Evolutionary conservation across 1,140 invertebrate species (phyloP).

Genomic region (Lamellibrachia luymesi): DNA sequence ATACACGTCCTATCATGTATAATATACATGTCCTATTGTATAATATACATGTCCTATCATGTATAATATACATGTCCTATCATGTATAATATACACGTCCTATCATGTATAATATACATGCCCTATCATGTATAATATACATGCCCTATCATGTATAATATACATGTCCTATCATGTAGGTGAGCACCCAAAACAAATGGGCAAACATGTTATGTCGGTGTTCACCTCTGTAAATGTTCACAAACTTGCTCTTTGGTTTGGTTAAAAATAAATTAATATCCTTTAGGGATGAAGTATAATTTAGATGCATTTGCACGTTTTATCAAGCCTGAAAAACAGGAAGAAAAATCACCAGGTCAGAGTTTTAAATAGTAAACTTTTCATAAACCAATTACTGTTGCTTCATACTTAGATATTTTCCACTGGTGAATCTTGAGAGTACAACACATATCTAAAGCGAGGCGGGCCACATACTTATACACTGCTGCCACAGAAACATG

Average conservation of each 20-base stretch:
- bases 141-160: not conserved
- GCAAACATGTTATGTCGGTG: not conserved
- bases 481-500: not conserved
- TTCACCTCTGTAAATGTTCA: not conserved
- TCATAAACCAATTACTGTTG: not conserved
- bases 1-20: not conserved
- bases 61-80: too few relatives aligned
- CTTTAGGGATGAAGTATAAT: not conserved
- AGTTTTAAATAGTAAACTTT: not conserved
- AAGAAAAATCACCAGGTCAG: not conserved
- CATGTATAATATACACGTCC: too few relatives aligned
- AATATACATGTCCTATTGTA: too few relatives aligned
- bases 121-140: too few relatives aligned
- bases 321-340: not conserved
- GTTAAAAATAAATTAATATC: not conserved
- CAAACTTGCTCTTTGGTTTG: not conserved
- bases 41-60: too few relatives aligned
- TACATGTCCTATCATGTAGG: not conserved
- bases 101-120: too few relatives aligned
- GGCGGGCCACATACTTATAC: not conserved
- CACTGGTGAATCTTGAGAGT: not conserved
- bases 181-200: not conserved
- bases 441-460: not conserved
- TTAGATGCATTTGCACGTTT: not conserved
- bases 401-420: not conserved